Percentiles rank a stretch among this genome's conserved stretches.
These are phyloP conservation scores for Camponotus floridanus DNA, from an alignment of 1,140 invertebrate species.

Conservation along the genomic window DNA sequence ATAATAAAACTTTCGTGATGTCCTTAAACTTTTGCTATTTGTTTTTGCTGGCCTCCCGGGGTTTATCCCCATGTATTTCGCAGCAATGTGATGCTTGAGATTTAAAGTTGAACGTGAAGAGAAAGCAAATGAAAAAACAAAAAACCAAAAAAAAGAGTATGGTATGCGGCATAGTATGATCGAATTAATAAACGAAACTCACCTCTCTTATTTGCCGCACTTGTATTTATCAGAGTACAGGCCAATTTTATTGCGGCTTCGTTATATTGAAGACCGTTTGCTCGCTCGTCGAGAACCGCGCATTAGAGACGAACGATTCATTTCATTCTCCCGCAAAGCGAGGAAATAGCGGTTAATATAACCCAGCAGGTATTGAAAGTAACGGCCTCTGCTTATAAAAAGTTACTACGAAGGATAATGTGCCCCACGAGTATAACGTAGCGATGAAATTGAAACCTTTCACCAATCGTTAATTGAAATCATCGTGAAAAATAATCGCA, in stretches of 20 bases:
- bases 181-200: slow-evolving; percentile 29
- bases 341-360: slow-evolving; percentile 32
- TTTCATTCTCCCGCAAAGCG: background rate
- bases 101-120: slow-evolving; percentile 47
- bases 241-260: slow-evolving; percentile 9
- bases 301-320: background rate
- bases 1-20: slow-evolving; percentile 70
- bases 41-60: slow-evolving; percentile 55
- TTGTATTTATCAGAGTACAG: slow-evolving; percentile 13
- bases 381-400: slow-evolving; percentile 39
- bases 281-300: background rate
- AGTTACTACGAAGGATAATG: slow-evolving; percentile 36
- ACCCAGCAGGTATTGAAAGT: slow-evolving; percentile 37
- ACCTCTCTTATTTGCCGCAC: slow-evolving; percentile 16
- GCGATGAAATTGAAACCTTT: background rate
- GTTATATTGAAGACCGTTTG: slow-evolving; percentile 25
- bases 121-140: slow-evolving; percentile 13
- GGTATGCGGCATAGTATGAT: background rate
- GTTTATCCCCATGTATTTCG: slow-evolving; percentile 38
- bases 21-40: slow-evolving; percentile 66
- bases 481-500: background rate
- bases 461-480: slow-evolving; percentile 24
- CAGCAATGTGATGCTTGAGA: slow-evolving; percentile 28
- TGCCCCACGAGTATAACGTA: background rate
- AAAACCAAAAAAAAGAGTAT: background rate